Percentiles rank a stretch among this genome's conserved stretches.
phyloP scores from a whole-genome alignment of 2,888 invertebrate genomes.

The Cabera pusaria region DNA sequence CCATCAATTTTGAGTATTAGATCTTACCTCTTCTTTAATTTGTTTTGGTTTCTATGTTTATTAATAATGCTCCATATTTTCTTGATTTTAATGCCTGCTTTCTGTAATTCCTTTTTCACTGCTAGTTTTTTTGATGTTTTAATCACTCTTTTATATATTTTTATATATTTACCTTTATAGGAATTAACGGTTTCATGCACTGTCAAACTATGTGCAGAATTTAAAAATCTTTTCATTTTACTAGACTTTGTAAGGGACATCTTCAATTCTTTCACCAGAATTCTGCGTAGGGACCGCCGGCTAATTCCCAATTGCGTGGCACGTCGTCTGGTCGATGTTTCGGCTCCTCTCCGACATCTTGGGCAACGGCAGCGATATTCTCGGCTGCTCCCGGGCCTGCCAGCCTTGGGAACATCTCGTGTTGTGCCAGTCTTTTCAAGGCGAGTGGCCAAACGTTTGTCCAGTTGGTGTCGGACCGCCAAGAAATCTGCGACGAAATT shows the following conservation, averaged over 20 bases:
- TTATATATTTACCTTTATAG: neutral
- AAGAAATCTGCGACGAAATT: no score
- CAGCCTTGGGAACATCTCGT: no score
- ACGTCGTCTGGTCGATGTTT: no score
- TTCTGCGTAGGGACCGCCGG: no score
- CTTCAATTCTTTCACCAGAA: no score
- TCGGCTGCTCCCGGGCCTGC: no score
- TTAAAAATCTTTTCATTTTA: neutral
- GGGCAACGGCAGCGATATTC: no score
- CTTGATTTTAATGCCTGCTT: neutral
- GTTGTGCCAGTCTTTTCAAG: no score
- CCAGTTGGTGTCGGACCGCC: no score
- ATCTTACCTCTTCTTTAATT: neutral
- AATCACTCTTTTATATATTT: neutral
- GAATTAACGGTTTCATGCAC: neutral
- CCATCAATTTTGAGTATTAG: neutral
- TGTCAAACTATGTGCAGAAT: neutral
- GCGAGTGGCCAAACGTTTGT: no score
- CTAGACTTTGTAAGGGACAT: neutral
- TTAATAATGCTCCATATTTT: neutral
- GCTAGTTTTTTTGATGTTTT: neutral
- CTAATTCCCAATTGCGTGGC: no score
- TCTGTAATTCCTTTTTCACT: neutral
- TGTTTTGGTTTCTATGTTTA: neutral
- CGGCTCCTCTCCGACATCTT: no score